These are phyloP conservation scores for Dromas ardeola DNA, from an alignment of 2,113 vertebrate species.

Conservation along the genomic window DNA sequence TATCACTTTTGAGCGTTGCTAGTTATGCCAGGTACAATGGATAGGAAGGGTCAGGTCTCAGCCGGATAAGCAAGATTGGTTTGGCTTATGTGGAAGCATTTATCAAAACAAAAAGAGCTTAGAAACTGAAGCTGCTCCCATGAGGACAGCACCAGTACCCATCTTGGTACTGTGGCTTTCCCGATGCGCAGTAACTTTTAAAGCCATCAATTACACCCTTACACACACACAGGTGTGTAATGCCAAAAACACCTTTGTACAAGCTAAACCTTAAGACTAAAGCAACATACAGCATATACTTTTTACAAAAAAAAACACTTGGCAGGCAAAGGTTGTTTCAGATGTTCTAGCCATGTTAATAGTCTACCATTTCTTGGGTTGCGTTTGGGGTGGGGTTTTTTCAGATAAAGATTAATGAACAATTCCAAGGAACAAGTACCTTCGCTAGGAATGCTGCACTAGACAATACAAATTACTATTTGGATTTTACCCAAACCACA, in stretches of 20 bases:
- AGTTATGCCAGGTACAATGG: not conserved
- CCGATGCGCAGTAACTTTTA: not conserved
- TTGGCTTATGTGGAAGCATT: not conserved
- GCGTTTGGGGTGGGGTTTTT: not conserved
- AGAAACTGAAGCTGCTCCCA: not conserved
- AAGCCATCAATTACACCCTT: not conserved
- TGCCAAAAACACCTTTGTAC: not conserved
- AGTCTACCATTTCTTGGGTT: not conserved
- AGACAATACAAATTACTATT: not conserved
- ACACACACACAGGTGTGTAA: not conserved
- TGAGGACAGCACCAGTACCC: not conserved
- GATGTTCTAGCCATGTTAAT: not conserved
- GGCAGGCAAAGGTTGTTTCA: not conserved
- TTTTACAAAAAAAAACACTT: not conserved
- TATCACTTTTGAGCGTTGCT: accelerated
- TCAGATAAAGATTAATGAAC: not conserved
- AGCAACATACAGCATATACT: not conserved
- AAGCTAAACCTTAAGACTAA: not conserved
- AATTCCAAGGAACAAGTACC: not conserved
- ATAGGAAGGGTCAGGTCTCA: not conserved
- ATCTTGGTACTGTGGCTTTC: not conserved
- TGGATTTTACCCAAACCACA: not conserved
- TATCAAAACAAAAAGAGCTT: not conserved
- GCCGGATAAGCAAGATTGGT: not conserved
- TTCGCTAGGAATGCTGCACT: not conserved